Conservation (phyloP, 1,140 invertebrate genomes). For the Adelges cooleyi region DNA sequence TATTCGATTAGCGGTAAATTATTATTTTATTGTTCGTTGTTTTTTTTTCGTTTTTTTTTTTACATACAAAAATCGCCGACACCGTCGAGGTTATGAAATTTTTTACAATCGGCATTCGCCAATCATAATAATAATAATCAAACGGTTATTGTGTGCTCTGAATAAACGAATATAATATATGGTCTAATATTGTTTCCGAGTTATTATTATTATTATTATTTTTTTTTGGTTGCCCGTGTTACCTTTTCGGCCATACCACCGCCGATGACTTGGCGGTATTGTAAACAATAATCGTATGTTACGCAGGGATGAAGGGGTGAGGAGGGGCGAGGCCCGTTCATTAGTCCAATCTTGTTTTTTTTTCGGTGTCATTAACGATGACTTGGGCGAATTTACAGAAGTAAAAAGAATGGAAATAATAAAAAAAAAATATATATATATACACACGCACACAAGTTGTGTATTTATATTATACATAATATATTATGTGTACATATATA, state of each 20-base stretch:
- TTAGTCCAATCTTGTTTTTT: constrained; percentile 28
- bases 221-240: not conserved
- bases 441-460: not conserved
- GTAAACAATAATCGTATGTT: not conserved
- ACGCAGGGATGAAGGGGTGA: not conserved
- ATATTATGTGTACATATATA: not conserved
- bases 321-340: constrained; percentile 22
- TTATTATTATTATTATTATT: not conserved
- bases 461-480: too few species aligned
- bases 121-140: constrained; percentile 8
- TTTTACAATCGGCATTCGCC: not conserved
- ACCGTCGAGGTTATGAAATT: not conserved
- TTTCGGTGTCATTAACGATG: constrained; percentile 26
- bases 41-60: too few species aligned
- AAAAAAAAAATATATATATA: not conserved
- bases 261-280: constrained; percentile 10
- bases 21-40: too few species aligned
- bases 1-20: too few species aligned
- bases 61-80: too few species aligned
- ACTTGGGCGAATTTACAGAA: constrained; percentile 24
- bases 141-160: constrained; percentile 1
- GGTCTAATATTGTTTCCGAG: too few species aligned
- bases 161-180: not conserved
- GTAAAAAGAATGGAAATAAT: constrained; percentile 26
- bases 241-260: not conserved